A percentile compares a stretch with the other conserved stretches of the same genome.
Conservation (phyloP, 1,140 invertebrate genomes). For the Olivierus martensii region DNA sequence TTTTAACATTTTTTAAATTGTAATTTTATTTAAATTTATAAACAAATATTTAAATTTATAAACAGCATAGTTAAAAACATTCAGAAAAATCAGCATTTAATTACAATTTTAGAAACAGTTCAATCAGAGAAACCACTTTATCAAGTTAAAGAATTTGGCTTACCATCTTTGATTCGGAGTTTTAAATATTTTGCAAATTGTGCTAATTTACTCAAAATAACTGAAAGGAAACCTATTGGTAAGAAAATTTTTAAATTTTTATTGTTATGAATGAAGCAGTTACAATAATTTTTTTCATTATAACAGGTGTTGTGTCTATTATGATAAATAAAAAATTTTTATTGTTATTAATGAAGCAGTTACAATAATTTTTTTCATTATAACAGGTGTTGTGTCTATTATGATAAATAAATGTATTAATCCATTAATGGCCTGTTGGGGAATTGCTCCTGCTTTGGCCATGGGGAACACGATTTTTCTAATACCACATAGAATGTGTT, state of each 20-base stretch:
- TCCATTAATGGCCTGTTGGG: conserved; percentile 3
- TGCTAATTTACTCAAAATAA: neutral
- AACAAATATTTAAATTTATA: neutral
- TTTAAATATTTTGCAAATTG: conserved; percentile 1
- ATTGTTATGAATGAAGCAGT: no score
- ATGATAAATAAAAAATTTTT: conserved; percentile 1
- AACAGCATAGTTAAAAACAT: conserved; percentile 2
- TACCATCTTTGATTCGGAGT: conserved; percentile 2
- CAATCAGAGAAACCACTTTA: conserved; percentile 1
- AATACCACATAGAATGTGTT: neutral
- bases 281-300: neutral
- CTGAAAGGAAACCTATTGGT: neutral
- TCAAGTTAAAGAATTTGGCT: neutral
- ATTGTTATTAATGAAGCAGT: no score
- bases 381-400: conserved; percentile 3
- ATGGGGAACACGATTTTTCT: conserved; percentile 1
- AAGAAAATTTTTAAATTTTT: no score
- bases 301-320: conserved; percentile 3
- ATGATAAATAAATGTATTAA: conserved; percentile 2
- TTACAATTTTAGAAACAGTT: neutral
- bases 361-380: neutral
- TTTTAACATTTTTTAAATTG: neutral
- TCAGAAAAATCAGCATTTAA: neutral
- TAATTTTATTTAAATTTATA: neutral
- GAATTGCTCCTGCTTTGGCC: conserved; percentile 2